These are phyloP conservation scores for Zaprionus tsacasi DNA, from an alignment of 1,140 invertebrate species.

Conservation along the genomic window DNA sequence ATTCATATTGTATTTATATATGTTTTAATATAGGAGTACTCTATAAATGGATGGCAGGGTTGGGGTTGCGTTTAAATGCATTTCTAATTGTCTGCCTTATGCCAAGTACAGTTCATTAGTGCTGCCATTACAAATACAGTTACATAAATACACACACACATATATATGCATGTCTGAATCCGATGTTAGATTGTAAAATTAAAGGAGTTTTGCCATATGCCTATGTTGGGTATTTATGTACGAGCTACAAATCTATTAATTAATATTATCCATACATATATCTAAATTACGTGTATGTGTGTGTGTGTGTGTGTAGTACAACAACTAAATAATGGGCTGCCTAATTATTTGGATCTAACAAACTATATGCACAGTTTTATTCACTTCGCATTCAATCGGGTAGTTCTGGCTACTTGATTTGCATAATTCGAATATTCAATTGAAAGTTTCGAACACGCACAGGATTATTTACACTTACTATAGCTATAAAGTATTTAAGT, in stretches of 20 bases:
- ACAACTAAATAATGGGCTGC: conserved; percentile 63
- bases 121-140: conserved; percentile 33
- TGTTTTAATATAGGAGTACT: not conserved
- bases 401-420: conserved; percentile 11
- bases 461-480: conserved; percentile 43
- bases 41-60: conserved; percentile 15
- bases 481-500: conserved; percentile 14
- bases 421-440: conserved; percentile 37
- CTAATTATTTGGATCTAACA: conserved; percentile 59
- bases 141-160: conserved; percentile 5
- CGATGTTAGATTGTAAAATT: conserved; percentile 55
- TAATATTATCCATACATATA: conserved; percentile 15
- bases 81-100: conserved; percentile 63
- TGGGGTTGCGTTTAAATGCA: conserved; percentile 32
- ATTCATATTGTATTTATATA: conserved; percentile 19
- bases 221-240: conserved; percentile 54
- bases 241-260: conserved; percentile 44
- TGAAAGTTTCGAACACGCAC: conserved; percentile 11
- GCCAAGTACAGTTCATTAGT: conserved; percentile 65
- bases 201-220: conserved; percentile 66
- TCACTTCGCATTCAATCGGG: conserved; percentile 49
- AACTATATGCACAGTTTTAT: conserved; percentile 77
- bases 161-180: conserved; percentile 13
- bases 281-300: conserved; percentile 24
- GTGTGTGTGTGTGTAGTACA: conserved; percentile 44